These are phyloP conservation scores for Epinephelus fuscoguttatus DNA, from an alignment of 2,113 vertebrate species.

Conservation along the genomic window DNA sequence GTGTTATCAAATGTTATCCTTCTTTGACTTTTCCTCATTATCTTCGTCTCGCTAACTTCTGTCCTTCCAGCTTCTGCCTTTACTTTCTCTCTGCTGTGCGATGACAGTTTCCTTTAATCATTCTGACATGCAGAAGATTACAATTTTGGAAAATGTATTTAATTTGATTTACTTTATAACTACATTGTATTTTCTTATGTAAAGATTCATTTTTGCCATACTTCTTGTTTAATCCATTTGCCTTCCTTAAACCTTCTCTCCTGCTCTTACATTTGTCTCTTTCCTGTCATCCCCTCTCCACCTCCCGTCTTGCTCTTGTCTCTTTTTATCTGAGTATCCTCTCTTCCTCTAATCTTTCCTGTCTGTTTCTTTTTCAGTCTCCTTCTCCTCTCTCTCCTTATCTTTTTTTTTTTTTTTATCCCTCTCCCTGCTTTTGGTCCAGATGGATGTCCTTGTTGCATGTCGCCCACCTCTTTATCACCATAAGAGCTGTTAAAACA, in stretches of 20 bases:
- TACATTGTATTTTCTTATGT: neutral
- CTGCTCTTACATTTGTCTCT: neutral
- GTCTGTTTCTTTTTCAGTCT: neutral
- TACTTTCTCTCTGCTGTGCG: neutral
- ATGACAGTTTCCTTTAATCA: slow-evolving; percentile 2
- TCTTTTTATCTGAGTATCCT: neutral
- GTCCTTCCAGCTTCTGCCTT: neutral
- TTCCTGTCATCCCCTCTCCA: neutral
- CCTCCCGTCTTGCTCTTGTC: neutral
- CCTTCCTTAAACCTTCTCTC: neutral
- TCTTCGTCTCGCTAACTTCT: slow-evolving; percentile 18
- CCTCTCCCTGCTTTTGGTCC: neutral
- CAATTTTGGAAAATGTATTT: neutral
- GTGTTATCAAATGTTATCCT: slow-evolving; percentile 26
- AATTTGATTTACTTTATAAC: neutral
- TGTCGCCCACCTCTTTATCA: neutral
- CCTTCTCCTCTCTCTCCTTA: neutral
- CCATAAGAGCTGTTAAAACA: neutral
- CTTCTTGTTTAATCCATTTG: neutral
- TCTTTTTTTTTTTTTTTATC: neutral
- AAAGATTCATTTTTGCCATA: neutral
- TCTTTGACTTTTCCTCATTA: slow-evolving; percentile 21
- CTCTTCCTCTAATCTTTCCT: neutral
- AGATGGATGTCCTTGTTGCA: neutral
- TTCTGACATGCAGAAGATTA: neutral